These are phyloP conservation scores for Enteromius unitaeniatus DNA, from an alignment of 2,797 vertebrate species.

Conservation along the genomic window DNA sequence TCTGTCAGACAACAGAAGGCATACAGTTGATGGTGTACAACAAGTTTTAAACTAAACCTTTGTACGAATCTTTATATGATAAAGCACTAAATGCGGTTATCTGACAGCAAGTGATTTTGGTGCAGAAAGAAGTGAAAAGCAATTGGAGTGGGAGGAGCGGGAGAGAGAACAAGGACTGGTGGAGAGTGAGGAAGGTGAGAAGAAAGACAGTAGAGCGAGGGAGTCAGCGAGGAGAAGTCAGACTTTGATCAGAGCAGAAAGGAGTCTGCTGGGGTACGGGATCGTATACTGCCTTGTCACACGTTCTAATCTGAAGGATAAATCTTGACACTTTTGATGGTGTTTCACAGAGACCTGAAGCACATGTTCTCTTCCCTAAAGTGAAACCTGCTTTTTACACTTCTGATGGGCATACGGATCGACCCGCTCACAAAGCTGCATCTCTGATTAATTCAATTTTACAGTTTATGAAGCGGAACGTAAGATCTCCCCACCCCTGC, in stretches of 20 bases:
- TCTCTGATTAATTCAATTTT: slow-evolving; percentile 47
- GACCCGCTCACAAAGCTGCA: slow-evolving; percentile 13
- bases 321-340: slow-evolving; percentile 26
- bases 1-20: no score
- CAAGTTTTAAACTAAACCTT: no score
- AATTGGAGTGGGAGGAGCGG: background rate
- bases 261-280: slow-evolving; percentile 25
- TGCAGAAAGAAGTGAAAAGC: slow-evolving; percentile 1
- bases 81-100: no score
- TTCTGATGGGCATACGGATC: slow-evolving; percentile 13
- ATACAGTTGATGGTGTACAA: no score
- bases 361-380: slow-evolving; percentile 25
- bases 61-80: no score
- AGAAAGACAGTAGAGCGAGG: slow-evolving; percentile 1
- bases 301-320: slow-evolving; percentile 53
- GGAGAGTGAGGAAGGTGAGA: slow-evolving; percentile 47
- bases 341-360: slow-evolving; percentile 46
- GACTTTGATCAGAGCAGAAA: slow-evolving; percentile 53
- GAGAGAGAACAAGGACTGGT: slow-evolving; percentile 28
- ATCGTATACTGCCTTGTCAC: slow-evolving; percentile 33
- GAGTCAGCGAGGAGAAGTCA: slow-evolving; percentile 37
- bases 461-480: slow-evolving; percentile 37
- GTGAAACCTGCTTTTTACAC: slow-evolving; percentile 29
- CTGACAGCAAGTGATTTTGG: no score
- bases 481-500: slow-evolving; percentile 13